Conservation (phyloP, 1,140 invertebrate genomes). For the Lasaia peninsularis region DNA sequence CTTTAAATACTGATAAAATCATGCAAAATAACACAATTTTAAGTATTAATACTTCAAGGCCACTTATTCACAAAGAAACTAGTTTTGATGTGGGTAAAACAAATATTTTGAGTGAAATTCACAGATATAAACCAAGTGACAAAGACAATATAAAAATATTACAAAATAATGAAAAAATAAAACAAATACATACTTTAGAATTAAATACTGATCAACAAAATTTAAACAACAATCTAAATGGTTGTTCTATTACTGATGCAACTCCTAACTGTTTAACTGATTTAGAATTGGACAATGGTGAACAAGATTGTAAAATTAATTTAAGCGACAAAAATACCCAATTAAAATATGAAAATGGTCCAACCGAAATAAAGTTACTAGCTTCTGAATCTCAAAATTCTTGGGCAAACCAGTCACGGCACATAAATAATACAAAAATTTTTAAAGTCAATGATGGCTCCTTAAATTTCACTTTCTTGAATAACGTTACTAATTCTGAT, state of each 20-base stretch:
- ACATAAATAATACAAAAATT: neutral
- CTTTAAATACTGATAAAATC: too few relatives aligned
- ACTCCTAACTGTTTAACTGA: neutral
- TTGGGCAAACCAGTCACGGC: neutral
- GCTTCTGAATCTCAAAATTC: neutral
- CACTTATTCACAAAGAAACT: neutral
- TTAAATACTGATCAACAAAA: neutral
- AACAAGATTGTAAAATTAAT: neutral
- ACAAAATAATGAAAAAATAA: neutral
- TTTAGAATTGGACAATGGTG: neutral
- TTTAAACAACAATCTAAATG: neutral
- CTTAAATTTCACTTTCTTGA: constrained; percentile 7
- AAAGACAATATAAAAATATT: neutral
- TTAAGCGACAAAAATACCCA: neutral
- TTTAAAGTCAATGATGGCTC: neutral
- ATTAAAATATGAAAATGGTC: neutral
- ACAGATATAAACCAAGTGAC: neutral
- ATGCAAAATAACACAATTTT: too few relatives aligned
- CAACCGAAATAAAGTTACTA: neutral
- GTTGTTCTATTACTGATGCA: too few relatives aligned
- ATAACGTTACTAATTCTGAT: constrained; percentile 3
- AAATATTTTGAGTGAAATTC: neutral
- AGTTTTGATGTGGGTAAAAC: neutral
- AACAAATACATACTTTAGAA: neutral
- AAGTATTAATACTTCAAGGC: too few relatives aligned